phyloP scores from a whole-genome alignment of 1,140 invertebrate species.

The Eriosoma lanigerum region DNA sequence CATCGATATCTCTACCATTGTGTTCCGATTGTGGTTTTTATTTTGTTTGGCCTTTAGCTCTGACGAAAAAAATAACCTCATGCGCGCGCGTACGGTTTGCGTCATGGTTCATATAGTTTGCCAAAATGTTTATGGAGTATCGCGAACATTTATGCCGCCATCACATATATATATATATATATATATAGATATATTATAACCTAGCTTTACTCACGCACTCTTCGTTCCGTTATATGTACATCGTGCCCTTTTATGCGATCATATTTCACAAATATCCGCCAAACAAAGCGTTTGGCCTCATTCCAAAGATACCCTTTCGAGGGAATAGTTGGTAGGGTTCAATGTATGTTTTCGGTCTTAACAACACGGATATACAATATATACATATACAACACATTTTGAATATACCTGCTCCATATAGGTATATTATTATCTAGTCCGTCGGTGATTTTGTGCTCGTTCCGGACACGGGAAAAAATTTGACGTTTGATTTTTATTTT shows the following conservation, averaged over 20 bases:
- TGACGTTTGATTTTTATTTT: no score
- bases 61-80: no score
- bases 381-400: background rate
- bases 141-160: slow-evolving; percentile 12
- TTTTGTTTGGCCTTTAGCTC: no score
- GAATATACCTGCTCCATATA: background rate
- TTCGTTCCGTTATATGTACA: background rate
- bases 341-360: slow-evolving; percentile 10
- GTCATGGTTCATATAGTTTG: background rate
- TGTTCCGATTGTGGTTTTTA: no score
- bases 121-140: slow-evolving; percentile 37
- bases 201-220: background rate
- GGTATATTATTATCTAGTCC: no score
- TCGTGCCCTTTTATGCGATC: slow-evolving; percentile 33
- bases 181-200: no score
- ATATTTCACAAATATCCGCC: slow-evolving; percentile 47
- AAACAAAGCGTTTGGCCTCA: slow-evolving; percentile 41
- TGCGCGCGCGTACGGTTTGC: no score
- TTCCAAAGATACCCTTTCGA: slow-evolving; percentile 27
- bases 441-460: no score
- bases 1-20: no score
- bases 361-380: no score
- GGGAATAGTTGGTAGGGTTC: background rate
- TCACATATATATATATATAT: background rate
- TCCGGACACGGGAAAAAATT: no score